Evolutionary conservation across 2,888 invertebrate species (phyloP).

Genomic region (Macaria notata): DNA sequence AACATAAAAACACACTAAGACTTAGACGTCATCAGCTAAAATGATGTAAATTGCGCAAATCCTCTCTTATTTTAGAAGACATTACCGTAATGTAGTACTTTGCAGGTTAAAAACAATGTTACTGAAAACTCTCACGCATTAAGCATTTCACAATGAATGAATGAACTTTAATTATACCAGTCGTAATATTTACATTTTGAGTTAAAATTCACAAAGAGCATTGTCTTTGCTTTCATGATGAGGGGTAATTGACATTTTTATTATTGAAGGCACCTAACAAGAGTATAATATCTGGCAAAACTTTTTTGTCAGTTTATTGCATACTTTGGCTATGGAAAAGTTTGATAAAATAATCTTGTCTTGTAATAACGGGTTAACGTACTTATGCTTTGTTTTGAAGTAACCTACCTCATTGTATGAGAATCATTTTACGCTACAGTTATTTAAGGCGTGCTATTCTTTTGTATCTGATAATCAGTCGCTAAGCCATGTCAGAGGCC

Average conservation of each 20-base stretch:
- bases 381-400: neutral
- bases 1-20: too few relatives aligned
- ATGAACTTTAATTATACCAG: constrained; percentile 17
- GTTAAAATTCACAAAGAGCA: constrained; percentile 14
- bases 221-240: constrained; percentile 20
- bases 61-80: too few relatives aligned
- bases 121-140: constrained; percentile 16
- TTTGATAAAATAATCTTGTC: too few relatives aligned
- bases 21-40: too few relatives aligned
- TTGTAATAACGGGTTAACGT: constrained; percentile 5
- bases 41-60: too few relatives aligned
- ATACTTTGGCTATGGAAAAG: too few relatives aligned
- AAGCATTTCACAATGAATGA: constrained; percentile 8
- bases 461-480: too few relatives aligned
- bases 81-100: too few relatives aligned
- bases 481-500: too few relatives aligned
- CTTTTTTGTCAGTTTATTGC: too few relatives aligned
- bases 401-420: too few relatives aligned
- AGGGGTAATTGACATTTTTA: constrained; percentile 26
- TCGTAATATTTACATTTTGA: constrained; percentile 22
- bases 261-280: constrained; percentile 42
- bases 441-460: neutral
- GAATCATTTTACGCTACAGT: neutral
- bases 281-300: constrained; percentile 16
- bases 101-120: too few relatives aligned